These are phyloP conservation scores for Sesamia nonagrioides DNA, from an alignment of 1,140 invertebrate species.

Conservation along the genomic window DNA sequence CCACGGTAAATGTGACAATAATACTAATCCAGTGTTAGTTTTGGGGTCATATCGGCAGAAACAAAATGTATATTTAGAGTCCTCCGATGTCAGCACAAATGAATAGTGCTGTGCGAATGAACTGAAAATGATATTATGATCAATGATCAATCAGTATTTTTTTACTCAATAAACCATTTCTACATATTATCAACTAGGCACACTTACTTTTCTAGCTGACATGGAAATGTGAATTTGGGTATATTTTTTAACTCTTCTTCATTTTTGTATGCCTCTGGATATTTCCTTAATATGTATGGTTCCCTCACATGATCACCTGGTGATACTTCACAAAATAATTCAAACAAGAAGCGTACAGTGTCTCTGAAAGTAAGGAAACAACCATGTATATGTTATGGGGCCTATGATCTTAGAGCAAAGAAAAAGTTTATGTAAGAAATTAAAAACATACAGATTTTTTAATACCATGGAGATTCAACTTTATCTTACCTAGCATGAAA, in stretches of 20 bases:
- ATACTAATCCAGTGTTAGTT: conserved; percentile 92
- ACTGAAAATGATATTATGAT: conserved; percentile 66
- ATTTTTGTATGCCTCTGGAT: conserved; percentile 91
- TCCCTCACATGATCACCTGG: conserved; percentile 89
- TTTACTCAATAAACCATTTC: not conserved
- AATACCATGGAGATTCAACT: too few relatives aligned
- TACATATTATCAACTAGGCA: not conserved
- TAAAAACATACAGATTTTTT: too few relatives aligned
- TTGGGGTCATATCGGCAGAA: conserved; percentile 97
- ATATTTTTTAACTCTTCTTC: conserved; percentile 93
- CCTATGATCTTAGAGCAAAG: too few relatives aligned
- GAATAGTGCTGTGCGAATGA: conserved; percentile 88
- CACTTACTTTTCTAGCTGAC: conserved; percentile 93
- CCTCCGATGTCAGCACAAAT: conserved; percentile 97
- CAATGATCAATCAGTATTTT: conserved; percentile 15
- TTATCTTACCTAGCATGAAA: too few relatives aligned
- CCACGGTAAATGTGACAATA: conserved; percentile 97
- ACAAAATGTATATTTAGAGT: conserved; percentile 98
- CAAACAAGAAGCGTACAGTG: conserved; percentile 93
- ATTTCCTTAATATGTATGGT: conserved; percentile 93
- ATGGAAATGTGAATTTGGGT: conserved; percentile 95
- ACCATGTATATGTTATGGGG: not conserved
- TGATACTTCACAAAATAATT: conserved; percentile 94
- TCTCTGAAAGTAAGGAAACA: conserved; percentile 89
- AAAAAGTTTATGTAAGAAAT: too few relatives aligned